A percentile compares a stretch with the other conserved stretches of the same genome.
These are phyloP conservation scores for Vanessa atalanta DNA, from an alignment of 1,140 invertebrate species.

Conservation along the genomic window DNA sequence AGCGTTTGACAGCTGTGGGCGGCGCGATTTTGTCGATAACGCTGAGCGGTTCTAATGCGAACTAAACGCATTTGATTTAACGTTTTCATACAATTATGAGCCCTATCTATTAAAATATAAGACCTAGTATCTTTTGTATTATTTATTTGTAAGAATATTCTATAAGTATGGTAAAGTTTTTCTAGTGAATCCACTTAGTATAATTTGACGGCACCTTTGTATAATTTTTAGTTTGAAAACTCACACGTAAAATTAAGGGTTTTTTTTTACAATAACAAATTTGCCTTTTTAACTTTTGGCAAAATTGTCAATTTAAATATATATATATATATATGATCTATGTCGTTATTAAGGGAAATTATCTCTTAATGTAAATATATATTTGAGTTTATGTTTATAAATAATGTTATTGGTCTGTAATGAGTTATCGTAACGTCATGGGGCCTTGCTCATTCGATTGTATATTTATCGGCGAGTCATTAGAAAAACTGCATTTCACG, in stretches of 20 bases:
- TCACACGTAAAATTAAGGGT: background rate
- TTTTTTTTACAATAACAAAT: background rate
- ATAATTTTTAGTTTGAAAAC: constrained; percentile 20
- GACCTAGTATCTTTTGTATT: background rate
- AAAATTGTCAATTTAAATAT: no score
- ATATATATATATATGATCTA: no score
- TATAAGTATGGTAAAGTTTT: constrained; percentile 23
- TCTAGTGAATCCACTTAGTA: constrained; percentile 30
- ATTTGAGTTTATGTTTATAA: no score
- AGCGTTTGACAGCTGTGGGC: constrained; percentile 75
- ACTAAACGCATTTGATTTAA: constrained; percentile 32
- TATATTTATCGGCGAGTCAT: constrained; percentile 35
- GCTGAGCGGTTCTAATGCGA: constrained; percentile 55
- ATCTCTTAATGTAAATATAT: no score
- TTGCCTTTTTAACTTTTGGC: no score
- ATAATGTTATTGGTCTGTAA: no score
- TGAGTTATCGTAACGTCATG: background rate
- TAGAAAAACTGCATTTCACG: constrained; percentile 75
- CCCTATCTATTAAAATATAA: background rate
- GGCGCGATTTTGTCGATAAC: constrained; percentile 64
- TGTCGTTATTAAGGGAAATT: no score
- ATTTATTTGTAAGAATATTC: constrained; percentile 2
- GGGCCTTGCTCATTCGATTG: constrained; percentile 1
- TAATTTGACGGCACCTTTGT: constrained; percentile 33
- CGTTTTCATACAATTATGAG: background rate